Conservation (phyloP, 2,888 invertebrate species). For the Lapara coniferarum region DNA sequence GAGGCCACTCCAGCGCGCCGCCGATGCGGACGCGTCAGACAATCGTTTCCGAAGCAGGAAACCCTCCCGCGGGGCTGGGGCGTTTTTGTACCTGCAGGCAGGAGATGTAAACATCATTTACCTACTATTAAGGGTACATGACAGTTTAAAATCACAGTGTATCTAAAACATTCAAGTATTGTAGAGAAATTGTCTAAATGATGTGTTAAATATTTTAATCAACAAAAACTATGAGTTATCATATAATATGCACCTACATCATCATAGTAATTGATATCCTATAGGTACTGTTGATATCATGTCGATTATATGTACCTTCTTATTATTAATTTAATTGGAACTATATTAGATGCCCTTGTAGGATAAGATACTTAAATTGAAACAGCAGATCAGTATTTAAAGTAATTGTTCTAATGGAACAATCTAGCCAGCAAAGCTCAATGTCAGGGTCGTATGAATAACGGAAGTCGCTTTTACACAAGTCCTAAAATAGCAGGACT, state of each 20-base stretch:
- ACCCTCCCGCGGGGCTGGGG: constrained; percentile 89
- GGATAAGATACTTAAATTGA: background rate
- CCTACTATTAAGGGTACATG: no score
- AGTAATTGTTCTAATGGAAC: background rate
- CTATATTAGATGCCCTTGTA: background rate
- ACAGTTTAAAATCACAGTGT: no score
- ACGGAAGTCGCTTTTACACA: background rate
- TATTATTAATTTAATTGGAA: no score
- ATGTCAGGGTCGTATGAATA: background rate
- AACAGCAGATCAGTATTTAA: background rate
- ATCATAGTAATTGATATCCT: no score
- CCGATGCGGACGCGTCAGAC: constrained; percentile 86
- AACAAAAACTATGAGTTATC: no score
- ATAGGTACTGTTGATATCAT: no score
- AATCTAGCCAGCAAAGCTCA: background rate
- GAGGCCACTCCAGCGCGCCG: constrained; percentile 85
- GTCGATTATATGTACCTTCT: no score
- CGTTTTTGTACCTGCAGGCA: constrained; percentile 83
- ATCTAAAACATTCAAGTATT: no score
- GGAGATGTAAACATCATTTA: background rate
- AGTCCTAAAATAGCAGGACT: background rate
- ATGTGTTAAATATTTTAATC: no score
- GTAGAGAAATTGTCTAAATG: no score
- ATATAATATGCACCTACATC: no score
- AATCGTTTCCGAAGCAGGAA: constrained; percentile 92